Evolutionary conservation across 2,888 invertebrate genomes (phyloP), one percentile per base, ranked within the genome.

Genomic region (Andrena fulva): DNA sequence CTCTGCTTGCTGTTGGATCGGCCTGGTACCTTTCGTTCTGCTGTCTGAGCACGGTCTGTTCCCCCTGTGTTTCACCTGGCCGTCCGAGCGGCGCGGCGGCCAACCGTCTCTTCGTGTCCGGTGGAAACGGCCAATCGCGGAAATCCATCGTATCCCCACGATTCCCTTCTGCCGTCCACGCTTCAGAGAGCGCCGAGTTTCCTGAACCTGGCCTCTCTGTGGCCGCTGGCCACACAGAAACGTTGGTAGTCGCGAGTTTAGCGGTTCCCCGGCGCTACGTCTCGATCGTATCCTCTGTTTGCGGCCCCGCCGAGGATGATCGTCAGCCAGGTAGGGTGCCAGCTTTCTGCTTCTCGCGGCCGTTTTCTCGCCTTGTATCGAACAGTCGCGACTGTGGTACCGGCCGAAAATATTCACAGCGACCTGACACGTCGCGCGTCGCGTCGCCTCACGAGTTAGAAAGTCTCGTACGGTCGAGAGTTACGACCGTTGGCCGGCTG

Each of bases 111-210:
- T 77, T 76, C 74, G 88, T 84, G 85, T 88, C 85, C 87, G 88
- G 80, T 89, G 88, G 91, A 91, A 92, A 83, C 86, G 88, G 84
- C 91, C 91, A 89, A 91, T 91, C 91, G 86, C 77, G 84, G 84
- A 86, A 82, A 82, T 73, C 62, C 80, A 67, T 31, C 70, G 66
- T 74, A 72, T 75, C 82, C 82, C 84, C 82, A 78, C 82, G 74
- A 68, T 71, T 75, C 67, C 73, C 83, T 77, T 70, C 62, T 42
- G 4, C 66, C 63, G 77, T 70, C 79, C 81, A 89, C 85, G 90
- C 86, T 90, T 90, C 90, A 82, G 79, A 87, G 90, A 89, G 86
- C 90, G 86, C 74, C 81, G 85, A 87, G 91, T 90, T 90, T 90
- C 84, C 90, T 89, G 90, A 90, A 90, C 89, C 85, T 89, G 78